Evolutionary conservation across 2,888 invertebrate genomes (phyloP).

Genomic region (Lagria hirta): DNA sequence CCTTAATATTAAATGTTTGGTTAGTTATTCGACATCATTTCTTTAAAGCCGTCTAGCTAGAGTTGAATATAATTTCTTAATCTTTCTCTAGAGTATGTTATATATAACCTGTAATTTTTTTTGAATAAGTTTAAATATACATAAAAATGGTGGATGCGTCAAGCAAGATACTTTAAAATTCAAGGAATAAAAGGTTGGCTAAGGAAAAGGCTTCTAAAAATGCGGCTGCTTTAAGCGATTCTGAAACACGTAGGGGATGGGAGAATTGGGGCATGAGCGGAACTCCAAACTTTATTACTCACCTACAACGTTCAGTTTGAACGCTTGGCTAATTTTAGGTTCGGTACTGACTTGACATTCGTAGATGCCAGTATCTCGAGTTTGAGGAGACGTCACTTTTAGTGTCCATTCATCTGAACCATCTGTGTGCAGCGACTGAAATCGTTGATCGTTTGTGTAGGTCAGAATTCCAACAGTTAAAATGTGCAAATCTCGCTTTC

Average conservation of each 20-base stretch:
- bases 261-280: constrained; percentile 27
- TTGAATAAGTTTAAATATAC: no score
- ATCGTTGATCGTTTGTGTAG: constrained; percentile 73
- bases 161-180: no score
- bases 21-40: no score
- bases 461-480: constrained; percentile 72
- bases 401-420: constrained; percentile 74
- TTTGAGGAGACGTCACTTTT: constrained; percentile 69
- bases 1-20: no score
- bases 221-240: constrained; percentile 22
- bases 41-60: no score
- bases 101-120: no score
- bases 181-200: no score
- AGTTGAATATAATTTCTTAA: no score
- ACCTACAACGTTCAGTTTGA: constrained; percentile 76
- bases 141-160: no score
- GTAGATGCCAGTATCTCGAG: constrained; percentile 69
- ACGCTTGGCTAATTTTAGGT: constrained; percentile 75
- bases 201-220: no score
- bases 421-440: constrained; percentile 69
- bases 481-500: constrained; percentile 79
- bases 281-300: constrained; percentile 50
- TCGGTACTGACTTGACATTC: constrained; percentile 80
- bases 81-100: no score
- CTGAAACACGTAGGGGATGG: constrained; percentile 24